Evolutionary conservation across 2,888 invertebrate species (phyloP).

Genomic region (Lithosia quadra): DNA sequence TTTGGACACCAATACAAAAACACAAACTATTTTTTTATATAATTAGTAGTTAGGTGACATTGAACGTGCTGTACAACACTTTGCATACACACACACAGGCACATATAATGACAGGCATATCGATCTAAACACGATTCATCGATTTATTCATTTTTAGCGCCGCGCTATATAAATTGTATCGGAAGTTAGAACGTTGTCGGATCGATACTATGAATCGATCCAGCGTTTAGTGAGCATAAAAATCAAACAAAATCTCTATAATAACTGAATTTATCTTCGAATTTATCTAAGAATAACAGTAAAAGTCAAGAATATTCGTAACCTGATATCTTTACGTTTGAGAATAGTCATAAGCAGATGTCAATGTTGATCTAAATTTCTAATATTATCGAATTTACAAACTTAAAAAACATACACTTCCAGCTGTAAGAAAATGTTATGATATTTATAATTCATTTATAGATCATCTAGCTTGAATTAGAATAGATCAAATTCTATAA

Average conservation of each 20-base stretch:
- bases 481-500: background rate
- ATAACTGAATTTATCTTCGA: background rate
- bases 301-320: too few relatives aligned
- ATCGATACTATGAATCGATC: background rate
- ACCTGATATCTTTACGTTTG: too few relatives aligned
- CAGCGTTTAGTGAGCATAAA: too few relatives aligned
- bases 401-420: too few relatives aligned
- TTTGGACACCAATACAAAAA: conserved; percentile 27
- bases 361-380: background rate
- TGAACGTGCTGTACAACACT: conserved; percentile 50
- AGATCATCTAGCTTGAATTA: background rate
- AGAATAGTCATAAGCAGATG: background rate
- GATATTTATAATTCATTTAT: too few relatives aligned
- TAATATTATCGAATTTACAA: background rate
- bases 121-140: background rate
- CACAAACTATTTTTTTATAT: conserved; percentile 36
- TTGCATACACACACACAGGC: conserved; percentile 26
- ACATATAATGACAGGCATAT: conserved; percentile 1
- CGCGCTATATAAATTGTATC: background rate
- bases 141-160: background rate
- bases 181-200: too few relatives aligned
- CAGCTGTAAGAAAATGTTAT: too few relatives aligned
- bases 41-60: conserved; percentile 47
- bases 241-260: too few relatives aligned
- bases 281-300: background rate